Evolutionary conservation across 64 coral and sea anemone genomes (phyloP).

Genomic region (Dendronephthya gigantea): DNA sequence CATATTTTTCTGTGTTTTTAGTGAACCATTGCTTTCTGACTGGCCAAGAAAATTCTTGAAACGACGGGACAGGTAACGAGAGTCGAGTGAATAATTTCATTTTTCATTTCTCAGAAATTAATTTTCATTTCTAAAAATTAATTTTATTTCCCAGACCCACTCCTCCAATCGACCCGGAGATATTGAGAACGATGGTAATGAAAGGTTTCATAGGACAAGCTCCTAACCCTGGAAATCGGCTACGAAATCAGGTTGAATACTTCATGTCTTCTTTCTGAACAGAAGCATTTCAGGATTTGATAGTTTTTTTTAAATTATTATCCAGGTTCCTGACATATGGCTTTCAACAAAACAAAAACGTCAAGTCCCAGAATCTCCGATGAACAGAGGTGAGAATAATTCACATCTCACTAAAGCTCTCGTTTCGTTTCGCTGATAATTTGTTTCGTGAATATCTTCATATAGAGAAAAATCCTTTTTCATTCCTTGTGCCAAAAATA

Average conservation of each 20-base stretch:
- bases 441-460: not conserved
- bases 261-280: no score
- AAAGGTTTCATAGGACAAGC: constrained; percentile 91
- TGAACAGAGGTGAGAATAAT: constrained; percentile 61
- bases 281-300: not conserved
- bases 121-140: no score
- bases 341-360: constrained; percentile 45
- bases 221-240: constrained; percentile 54
- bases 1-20: not conserved
- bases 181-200: constrained; percentile 72
- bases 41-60: constrained; percentile 68
- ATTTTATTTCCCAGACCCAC: constrained; percentile 35
- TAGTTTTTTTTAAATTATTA: not conserved
- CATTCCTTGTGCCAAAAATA: constrained; percentile 54
- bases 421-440: not conserved
- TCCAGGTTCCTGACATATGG: constrained; percentile 42
- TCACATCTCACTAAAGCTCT: not conserved
- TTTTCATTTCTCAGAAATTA: no score
- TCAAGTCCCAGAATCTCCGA: constrained; percentile 74
- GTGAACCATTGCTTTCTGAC: constrained; percentile 74
- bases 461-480: constrained; percentile 19
- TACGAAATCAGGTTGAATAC: constrained; percentile 83
- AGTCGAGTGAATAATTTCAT: not conserved
- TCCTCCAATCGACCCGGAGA: constrained; percentile 74
- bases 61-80: constrained; percentile 68